phyloP scores from a whole-genome alignment of 23 tunicate species.

The Diplosoma virens region DNA sequence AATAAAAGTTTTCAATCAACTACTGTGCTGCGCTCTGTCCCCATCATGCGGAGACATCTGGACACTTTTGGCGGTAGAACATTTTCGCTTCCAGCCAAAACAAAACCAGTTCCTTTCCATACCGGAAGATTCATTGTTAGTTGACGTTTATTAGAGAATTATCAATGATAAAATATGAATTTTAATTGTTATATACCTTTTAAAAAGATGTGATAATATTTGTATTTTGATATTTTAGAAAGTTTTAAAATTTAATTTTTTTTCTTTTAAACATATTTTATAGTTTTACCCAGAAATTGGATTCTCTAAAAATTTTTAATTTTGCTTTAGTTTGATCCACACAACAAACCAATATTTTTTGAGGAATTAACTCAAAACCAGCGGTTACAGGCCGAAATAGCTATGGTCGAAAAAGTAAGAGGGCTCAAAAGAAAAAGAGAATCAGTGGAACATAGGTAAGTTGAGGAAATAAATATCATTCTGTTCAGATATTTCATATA shows the following conservation, averaged over 20 bases:
- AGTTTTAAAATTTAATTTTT: background rate
- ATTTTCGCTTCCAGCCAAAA: conserved; percentile 81
- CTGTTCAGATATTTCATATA: no score
- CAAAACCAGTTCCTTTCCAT: conserved; percentile 89
- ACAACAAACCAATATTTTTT: conserved; percentile 57
- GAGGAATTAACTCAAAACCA: conserved; percentile 79
- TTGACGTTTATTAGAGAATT: no score
- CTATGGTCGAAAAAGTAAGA: conserved; percentile 84
- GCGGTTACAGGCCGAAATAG: conserved; percentile 76
- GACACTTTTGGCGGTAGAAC: conserved; percentile 87
- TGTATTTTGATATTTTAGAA: background rate
- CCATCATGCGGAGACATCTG: conserved; percentile 88
- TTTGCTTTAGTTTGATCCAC: conserved; percentile 61
- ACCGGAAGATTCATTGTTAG: conserved; percentile 89
- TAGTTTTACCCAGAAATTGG: no score
- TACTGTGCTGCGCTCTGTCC: conserved; percentile 77
- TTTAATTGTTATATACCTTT: no score
- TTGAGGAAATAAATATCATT: no score
- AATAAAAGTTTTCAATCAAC: conserved; percentile 70
- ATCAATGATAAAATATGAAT: no score
- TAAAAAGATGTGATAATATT: no score
- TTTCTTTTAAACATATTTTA: no score
- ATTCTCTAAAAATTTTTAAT: background rate
- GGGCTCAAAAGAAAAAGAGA: conserved; percentile 82
- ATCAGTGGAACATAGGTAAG: conserved; percentile 68